Evolutionary conservation across 2,888 invertebrate species (phyloP), one percentile per base, ranked within the genome.

Genomic region (Metellina segmentata): DNA sequence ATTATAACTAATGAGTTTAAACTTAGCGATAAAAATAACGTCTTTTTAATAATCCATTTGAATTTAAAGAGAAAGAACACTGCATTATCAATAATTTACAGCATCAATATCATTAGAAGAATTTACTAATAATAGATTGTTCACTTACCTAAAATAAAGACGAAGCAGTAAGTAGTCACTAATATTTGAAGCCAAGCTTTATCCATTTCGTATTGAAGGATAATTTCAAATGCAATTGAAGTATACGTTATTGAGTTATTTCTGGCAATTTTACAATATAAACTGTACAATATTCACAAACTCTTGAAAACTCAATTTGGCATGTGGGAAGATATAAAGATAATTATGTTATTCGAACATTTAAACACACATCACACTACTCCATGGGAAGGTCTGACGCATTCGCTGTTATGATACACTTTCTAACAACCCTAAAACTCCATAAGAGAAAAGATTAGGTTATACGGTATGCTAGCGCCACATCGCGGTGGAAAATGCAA

Each of bases 391-490:
- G 9, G 16, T 11, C 34, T 34, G 34, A 61, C 61, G 6, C 13
- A 61, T 11, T 6, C 16, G 9, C 0, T 16, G 11, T 5, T 61
- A 11, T 5, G 16, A 16, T 8, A 16, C 16, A 16, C 16, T 61
- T 61, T 61, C 61, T 16, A 61, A 16, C 61, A 61, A 61, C 11
- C 61, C 61, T 61, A 61, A 11, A 61, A 61, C 34, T 34, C 4
- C 5, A 61, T 9, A 61, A 0, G 11, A 61, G 61, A 16, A 16
- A 61, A 16, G 61, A 61, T 4, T 34, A 34, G 34, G 61, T 16
- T 61, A 16, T 52, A 51, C 16, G 51, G 88, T 81, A 81, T 75
- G 49, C 72, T 91, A 86, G 87, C 91, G 87, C 87, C 87, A 91
- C 87, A 91, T 13, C 20, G 87, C 53, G 91, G 20, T 71, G 16